Base-by-base conservation (phyloP, 2,797 vertebrate genomes). In the Peromyscus aztecus region DNA sequence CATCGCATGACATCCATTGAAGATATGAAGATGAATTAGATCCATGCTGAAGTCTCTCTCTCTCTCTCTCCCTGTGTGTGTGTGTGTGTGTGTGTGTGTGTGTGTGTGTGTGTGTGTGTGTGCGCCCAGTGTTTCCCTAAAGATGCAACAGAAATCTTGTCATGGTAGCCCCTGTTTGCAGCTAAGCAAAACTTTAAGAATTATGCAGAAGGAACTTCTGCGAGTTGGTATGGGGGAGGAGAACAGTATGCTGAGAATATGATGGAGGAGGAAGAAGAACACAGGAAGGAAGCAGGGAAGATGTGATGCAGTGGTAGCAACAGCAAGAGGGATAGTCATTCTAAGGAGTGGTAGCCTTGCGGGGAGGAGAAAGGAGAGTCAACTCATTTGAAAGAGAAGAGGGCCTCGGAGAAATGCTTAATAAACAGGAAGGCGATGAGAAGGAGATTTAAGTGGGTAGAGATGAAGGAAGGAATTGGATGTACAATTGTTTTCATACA, bases 401-500 rank as follows among this genome's bases (percentile, higher is more conserved):
- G 46, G 31, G 12, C 21, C 21, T 82, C 10, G 29, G 23, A 0
- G 17, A 88, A 71, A 55, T 6, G 13, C 14, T 87, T 43, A 90
- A 27, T 29, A 34, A 27, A 11, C 27, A 29, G 37, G 17, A 75
- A 34, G 13, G 37, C 12, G 11, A 24, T 31, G 19, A 73, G 43
- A 59, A 57, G 65, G 55, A 73, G 21, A 49, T 59, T 37, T 31
- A 89, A 94, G 69, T 24, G 77, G 52, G 59, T 12, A 52, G 75
- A 91, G 10, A 37, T 69, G 40, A 92, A 75, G n/a, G 61, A 77
- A 71, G 61, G 84, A 27, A 4, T 78, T 75, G 52, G 31, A 59
- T 89, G 31, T 71, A 71, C 95, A 86, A 93, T 90, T 90, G 40
- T 80, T 55, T 94, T 91, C 57, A 31, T 43, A 67, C 37, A 34